Base-by-base conservation (phyloP, 2,797 vertebrate species). In the Astyanax mexicanus region DNA sequence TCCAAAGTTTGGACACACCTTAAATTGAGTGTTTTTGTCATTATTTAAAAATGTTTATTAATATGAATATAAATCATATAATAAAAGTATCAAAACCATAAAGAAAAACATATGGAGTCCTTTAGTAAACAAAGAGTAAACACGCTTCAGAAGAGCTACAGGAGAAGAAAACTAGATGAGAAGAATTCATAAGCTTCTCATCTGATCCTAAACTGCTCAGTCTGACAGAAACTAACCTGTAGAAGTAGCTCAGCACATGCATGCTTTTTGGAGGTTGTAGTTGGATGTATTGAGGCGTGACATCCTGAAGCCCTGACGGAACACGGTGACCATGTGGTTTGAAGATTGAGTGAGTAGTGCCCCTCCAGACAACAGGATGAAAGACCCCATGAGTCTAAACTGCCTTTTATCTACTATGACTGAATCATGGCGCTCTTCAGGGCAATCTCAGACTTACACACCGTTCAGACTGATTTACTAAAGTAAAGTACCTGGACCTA, bases 301-400 rank as follows among this genome's bases (percentile, higher is more conserved):
- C 68, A 72, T 76, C 79, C 44, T 62, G 40, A 9, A 62, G 58
- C 19, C 72, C 44, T 25, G 13, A 38, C 40, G 58, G 73, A 67
- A 75, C 71, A 52, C 64, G 29, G 69, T 49, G 8, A 25, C 57
- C 47, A 15, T 44, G 40, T 68, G 64, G 73, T 68, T 27, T 68
- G 42, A 60, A 42, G 73, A 58, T 75, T 67, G 57, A 67, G 15
- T 12, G 35, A 19, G 60, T 37, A 52, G 32, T 61, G 35, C 52
- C 55, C 60, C 61, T 66, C 42, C 44, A n/a, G 67, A 75, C 72
- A 65, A 70, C 67, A 49, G 45, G 69, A 80, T 76, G 64, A 73
- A 80, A 73, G 69, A 55, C 38, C 35, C 37, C 52, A 54, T n/a
- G 42, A 42, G 55, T 69, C 47, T 72, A 62, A 44, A 57, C 38